Evolutionary conservation across 2,113 vertebrate species (phyloP), one percentile per base, ranked within the genome.

Genomic region (Daphoenositta chrysoptera): DNA sequence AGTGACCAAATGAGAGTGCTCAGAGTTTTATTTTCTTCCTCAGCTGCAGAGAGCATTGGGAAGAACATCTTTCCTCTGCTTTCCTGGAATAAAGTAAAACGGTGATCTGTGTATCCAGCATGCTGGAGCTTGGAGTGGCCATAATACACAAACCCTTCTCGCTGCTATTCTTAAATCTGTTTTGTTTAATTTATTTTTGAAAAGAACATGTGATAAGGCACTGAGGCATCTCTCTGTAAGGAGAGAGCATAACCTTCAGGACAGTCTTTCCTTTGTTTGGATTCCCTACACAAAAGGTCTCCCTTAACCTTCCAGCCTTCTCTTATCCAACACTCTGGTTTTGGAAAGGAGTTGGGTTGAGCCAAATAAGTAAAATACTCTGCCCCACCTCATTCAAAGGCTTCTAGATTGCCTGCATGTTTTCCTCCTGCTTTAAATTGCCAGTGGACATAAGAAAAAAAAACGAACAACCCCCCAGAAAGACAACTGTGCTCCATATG

Each of bases 1-100:
- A 91, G 96, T 96, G 96, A 98, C 97, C 97, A 98, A 97, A 97
- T 93, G 95, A 92, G 96, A 79, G 78, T 48, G 11, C 70, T 94
- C 84, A 81, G 86, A 83, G 64, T 87, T 88, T 57, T 87, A 58
- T 90, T 93, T 69, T 91, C 81, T 95, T 64, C 95, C 80, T 96
- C 91, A 95, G 88, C 91, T 94, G 61, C 44, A n/a, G 91, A 92
- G 87, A 93, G 65, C 90, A 35, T 80, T 83, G 90, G 88, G 93
- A 97, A 93, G 93, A 93, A 37, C 88, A 45, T 82, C 94, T 68
- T 96, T 86, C 94, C 91, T 91, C 93, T 95, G 77, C 75, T 96
- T 93, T 94, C 90, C 75, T 51, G 90, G 94, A 92, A 91, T 85
- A 89, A 72, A 94, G 80, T 92, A 77, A 60, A 86, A 70, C 9